These are phyloP conservation scores for Ormyrus labotus DNA, from an alignment of 2,888 invertebrate species.

Conservation along the genomic window DNA sequence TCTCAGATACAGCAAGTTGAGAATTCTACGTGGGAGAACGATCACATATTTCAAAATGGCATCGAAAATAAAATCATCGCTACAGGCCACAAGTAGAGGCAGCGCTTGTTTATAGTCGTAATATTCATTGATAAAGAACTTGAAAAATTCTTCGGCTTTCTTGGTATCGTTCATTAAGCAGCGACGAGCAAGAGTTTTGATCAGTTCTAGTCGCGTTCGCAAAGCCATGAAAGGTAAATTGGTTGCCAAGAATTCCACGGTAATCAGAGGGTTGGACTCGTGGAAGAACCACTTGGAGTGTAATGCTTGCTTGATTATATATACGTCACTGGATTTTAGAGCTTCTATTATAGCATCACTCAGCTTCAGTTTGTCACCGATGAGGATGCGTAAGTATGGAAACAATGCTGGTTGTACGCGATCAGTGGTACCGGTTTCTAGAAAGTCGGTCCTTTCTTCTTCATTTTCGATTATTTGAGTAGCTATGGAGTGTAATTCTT, in stretches of 20 bases:
- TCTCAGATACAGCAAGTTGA: conserved; percentile 51
- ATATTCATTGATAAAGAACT: conserved; percentile 28
- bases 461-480: conserved; percentile 33
- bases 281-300: conserved; percentile 67
- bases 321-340: conserved; percentile 67
- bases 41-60: conserved; percentile 56
- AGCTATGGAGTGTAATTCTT: conserved; percentile 61
- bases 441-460: conserved; percentile 18
- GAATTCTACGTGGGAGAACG: conserved; percentile 57
- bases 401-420: conserved; percentile 60
- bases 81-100: conserved; percentile 65
- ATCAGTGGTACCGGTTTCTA: not conserved
- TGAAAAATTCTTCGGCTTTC: conserved; percentile 67
- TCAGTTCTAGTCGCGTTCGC: conserved; percentile 63
- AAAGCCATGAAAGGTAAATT: conserved; percentile 65
- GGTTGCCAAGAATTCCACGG: conserved; percentile 63
- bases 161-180: conserved; percentile 56
- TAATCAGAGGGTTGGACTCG: conserved; percentile 58
- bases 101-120: conserved; percentile 63
- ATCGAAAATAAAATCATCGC: conserved; percentile 62
- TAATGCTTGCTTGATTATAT: conserved; percentile 65
- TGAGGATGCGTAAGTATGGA: conserved; percentile 63
- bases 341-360: conserved; percentile 62
- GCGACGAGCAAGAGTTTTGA: conserved; percentile 61
- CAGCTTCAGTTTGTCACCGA: conserved; percentile 61